These are phyloP conservation scores for Aradophagus sp. DNA, from an alignment of 1,140 invertebrate genomes.

Conservation along the genomic window DNA sequence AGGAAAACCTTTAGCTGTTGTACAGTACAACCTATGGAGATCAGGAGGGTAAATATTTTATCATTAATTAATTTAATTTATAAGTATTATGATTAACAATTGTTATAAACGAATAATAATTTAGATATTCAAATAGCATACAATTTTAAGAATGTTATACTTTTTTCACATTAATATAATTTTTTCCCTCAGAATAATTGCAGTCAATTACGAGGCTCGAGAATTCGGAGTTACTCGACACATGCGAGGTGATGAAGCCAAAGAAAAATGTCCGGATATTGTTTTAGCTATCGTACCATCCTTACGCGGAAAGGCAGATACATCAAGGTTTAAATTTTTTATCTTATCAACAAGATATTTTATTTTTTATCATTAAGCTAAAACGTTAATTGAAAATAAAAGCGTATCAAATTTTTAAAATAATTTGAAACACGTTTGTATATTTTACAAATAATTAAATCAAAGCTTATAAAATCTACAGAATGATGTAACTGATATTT, in stretches of 20 bases:
- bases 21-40: conserved; percentile 95
- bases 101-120: too few relatives aligned
- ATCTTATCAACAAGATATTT: too few relatives aligned
- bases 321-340: conserved; percentile 87
- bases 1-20: conserved; percentile 94
- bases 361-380: too few relatives aligned
- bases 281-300: conserved; percentile 89
- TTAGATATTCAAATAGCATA: too few relatives aligned
- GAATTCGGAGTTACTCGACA: conserved; percentile 90
- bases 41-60: conserved; percentile 85
- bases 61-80: conserved; percentile 2
- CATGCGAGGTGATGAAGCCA: conserved; percentile 94
- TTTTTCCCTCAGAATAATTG: conserved; percentile 86
- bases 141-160: conserved; percentile 5
- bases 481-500: too few relatives aligned
- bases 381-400: too few relatives aligned
- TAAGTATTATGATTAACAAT: too few relatives aligned
- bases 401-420: too few relatives aligned
- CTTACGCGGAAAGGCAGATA: conserved; percentile 92
- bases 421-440: too few relatives aligned
- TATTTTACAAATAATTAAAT: too few relatives aligned
- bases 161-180: not conserved
- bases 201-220: conserved; percentile 96
- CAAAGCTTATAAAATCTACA: too few relatives aligned
- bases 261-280: conserved; percentile 90